These are phyloP conservation scores for Neelides folsomi DNA, from an alignment of 2,888 invertebrate species.

Conservation along the genomic window DNA sequence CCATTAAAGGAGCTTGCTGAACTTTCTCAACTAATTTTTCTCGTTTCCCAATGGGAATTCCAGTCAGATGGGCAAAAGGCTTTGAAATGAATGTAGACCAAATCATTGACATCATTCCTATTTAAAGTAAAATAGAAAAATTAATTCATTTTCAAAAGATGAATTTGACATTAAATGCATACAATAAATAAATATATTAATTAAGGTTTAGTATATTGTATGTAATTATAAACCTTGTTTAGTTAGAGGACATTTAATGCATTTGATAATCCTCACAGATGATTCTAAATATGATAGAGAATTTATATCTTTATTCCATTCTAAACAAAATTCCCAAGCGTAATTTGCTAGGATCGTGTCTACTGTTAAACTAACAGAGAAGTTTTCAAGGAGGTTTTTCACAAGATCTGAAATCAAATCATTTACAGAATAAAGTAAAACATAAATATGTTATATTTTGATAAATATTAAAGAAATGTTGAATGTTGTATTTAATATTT, in stretches of 20 bases:
- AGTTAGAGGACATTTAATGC: constrained; percentile 52
- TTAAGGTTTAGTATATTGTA: neutral
- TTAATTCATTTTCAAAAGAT: too few species aligned
- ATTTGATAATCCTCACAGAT: constrained; percentile 54
- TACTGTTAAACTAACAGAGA: constrained; percentile 70
- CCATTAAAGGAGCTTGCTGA: too few species aligned
- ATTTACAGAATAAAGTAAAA: neutral
- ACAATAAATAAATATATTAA: neutral
- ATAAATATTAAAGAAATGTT: neutral
- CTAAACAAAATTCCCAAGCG: constrained; percentile 78
- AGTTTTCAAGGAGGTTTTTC: constrained; percentile 44
- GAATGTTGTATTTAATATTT: neutral
- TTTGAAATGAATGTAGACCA: constrained; percentile 83
- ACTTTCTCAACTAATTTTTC: constrained; percentile 62
- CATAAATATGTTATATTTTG: neutral
- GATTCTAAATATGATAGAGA: constrained; percentile 53
- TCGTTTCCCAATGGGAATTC: constrained; percentile 72
- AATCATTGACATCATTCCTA: constrained; percentile 66
- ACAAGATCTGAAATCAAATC: constrained; percentile 28
- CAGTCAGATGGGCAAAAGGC: constrained; percentile 58
- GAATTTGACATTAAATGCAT: too few species aligned
- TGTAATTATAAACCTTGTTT: constrained; percentile 43
- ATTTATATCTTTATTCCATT: constrained; percentile 67
- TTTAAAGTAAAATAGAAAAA: constrained; percentile 14
- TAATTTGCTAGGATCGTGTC: constrained; percentile 70